phyloP scores from a whole-genome alignment of 2,888 invertebrate genomes.

The Lissocephala sabroskyi region DNA sequence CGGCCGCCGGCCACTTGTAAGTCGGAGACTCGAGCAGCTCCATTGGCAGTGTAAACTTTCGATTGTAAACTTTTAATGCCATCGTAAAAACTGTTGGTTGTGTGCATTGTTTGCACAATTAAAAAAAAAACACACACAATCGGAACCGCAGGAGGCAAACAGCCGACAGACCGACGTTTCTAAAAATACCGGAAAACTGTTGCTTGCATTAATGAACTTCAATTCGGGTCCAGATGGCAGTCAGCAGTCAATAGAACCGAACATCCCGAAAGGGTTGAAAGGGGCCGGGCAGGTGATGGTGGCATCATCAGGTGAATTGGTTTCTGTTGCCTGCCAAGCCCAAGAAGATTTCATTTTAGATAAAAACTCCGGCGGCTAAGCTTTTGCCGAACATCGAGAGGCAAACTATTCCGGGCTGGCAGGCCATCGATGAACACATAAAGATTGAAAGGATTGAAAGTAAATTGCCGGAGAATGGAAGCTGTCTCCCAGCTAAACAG shows the following conservation, averaged over 20 bases:
- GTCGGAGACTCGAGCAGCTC: conserved; percentile 8
- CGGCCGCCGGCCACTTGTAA: conserved; percentile 19
- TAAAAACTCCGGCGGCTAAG: conserved; percentile 51
- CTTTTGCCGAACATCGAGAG: conserved; percentile 41
- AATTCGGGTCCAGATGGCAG: conserved; percentile 33
- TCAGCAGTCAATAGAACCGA: not conserved
- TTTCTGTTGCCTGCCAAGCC: too few relatives aligned
- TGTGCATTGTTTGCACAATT: conserved; percentile 50
- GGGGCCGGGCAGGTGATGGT: too few relatives aligned
- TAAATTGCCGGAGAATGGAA: too few relatives aligned
- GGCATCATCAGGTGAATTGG: too few relatives aligned
- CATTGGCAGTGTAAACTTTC: not conserved
- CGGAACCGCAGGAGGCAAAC: not conserved
- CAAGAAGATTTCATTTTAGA: conserved; percentile 60
- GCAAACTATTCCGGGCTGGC: too few relatives aligned
- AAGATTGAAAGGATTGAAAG: too few relatives aligned
- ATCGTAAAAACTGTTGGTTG: conserved; percentile 38
- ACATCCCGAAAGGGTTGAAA: not conserved
- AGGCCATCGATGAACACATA: too few relatives aligned
- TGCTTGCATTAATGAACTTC: conserved; percentile 39
- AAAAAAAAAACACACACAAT: conserved; percentile 13
- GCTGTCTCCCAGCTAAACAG: too few relatives aligned
- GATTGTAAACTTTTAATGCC: conserved; percentile 46
- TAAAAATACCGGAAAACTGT: conserved; percentile 31
- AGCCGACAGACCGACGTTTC: too few relatives aligned